Percentiles rank a stretch among this genome's conserved stretches.
Evolutionary conservation across 2,797 vertebrate species (phyloP).

Genomic region (Pangasius larnaudii): DNA sequence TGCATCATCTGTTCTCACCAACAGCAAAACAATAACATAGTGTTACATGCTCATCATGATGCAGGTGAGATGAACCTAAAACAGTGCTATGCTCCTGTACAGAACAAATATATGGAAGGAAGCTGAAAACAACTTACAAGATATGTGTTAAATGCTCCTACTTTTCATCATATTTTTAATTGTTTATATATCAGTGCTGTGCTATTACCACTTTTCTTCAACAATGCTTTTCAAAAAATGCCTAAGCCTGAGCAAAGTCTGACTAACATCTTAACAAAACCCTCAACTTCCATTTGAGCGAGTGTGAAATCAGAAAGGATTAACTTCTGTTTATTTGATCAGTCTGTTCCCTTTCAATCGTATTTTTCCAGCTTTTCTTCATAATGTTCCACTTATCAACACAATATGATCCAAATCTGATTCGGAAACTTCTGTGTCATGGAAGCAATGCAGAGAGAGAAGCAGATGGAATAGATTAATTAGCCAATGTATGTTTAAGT

Average conservation of each 20-base stretch:
- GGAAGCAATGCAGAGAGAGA: conserved; percentile 76
- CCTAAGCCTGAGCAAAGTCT: background rate
- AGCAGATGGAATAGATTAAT: conserved; percentile 92
- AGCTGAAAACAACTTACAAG: background rate
- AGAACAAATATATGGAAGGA: background rate
- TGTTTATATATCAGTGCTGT: background rate
- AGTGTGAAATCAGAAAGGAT: conserved; percentile 56
- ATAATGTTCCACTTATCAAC: conserved; percentile 75
- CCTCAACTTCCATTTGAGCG: background rate
- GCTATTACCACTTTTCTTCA: background rate
- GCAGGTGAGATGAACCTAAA: conserved; percentile 2
- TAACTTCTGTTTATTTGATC: conserved; percentile 45
- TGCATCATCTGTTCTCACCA: conserved; percentile 64
- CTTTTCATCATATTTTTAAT: background rate
- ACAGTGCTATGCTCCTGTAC: background rate
- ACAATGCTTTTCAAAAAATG: background rate
- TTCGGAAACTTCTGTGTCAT: conserved; percentile 80
- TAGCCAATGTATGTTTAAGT: conserved; percentile 83
- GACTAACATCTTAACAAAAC: conserved; percentile 9
- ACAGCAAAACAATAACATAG: conserved; percentile 49
- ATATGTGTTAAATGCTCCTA: background rate
- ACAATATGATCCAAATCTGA: conserved; percentile 77
- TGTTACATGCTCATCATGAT: background rate
- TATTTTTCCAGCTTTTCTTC: conserved; percentile 54
- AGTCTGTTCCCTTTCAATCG: conserved; percentile 56